Base-by-base conservation (phyloP, 2,888 invertebrate genomes). In the Rapana venosa region DNA sequence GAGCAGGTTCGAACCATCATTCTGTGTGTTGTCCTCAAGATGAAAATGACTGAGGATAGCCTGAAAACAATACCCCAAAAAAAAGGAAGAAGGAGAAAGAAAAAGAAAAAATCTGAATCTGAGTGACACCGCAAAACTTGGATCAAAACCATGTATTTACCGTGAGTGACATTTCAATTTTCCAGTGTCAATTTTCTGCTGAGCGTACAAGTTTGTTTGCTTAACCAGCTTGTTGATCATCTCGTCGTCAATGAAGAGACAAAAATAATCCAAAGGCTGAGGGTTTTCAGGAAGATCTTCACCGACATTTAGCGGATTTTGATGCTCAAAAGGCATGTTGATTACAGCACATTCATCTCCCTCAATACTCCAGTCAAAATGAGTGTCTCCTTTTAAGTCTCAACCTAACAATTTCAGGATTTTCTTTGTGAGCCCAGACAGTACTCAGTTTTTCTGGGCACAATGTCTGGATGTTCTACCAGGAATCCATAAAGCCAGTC, bases 221-320 rank as follows among this genome's bases (percentile, higher is more conserved):
- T 58, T 8, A 58, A 58, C 58, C 58, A 58, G 58, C 58, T 13
- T 58, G 58, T 58, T 58, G 58, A 58, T 13, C 8, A 13, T 15
- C 15, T 58, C 58, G 15, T 58, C 58, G 58, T 58, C 58, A 15
- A 58, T 58, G 15, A 58, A 58, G 11, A 58, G 15, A 77, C 32
- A 4, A 20, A 32, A 77, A 20, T 32, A 77, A 20, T 77, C 77
- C 77, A 77, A 35, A 77, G 77, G 47, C 81, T 81, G 47, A 22
- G 35, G 81, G n/a, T 81, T 81, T 81, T 81, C 5, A 20, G 47
- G 81, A 81, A 81, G 36, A 81, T 81, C 81, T 36, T 81, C 81
- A 26, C 81, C 47, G 36, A 36, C 81, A 47, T 81, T 13, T 47
- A 36, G 8, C 6, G 81, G 20, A 81, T 0, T 81, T 81, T 36